Evolutionary conservation across 2,797 vertebrate species (phyloP).

Genomic region (Myotis pilosus): DNA sequence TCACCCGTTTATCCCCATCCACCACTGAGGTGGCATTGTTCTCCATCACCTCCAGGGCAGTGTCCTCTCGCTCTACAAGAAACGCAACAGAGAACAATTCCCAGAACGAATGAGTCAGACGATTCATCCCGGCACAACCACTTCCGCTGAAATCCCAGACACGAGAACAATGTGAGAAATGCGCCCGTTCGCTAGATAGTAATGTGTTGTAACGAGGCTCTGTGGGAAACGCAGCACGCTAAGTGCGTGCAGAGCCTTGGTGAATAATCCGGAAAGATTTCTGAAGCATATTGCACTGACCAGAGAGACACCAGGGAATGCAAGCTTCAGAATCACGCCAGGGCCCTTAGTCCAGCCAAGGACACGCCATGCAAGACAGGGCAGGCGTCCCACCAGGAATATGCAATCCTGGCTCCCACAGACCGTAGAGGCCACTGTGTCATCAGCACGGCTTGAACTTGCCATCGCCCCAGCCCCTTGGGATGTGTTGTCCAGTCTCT

Average conservation of each 20-base stretch:
- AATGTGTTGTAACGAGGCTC: not conserved
- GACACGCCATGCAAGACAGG: not conserved
- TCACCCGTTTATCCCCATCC: slow-evolving; percentile 97
- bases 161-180: not conserved
- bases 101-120: not conserved
- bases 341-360: not conserved
- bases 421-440: not conserved
- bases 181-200: not conserved
- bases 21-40: slow-evolving; percentile 90
- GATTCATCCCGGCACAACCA: not conserved
- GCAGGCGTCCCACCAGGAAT: not conserved
- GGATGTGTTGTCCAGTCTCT: not conserved
- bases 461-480: not conserved
- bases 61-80: slow-evolving; percentile 90
- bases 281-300: not conserved
- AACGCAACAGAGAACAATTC: slow-evolving; percentile 57
- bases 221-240: not conserved
- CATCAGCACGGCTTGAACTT: not conserved
- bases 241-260: not conserved
- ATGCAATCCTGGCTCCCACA: not conserved
- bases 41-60: slow-evolving; percentile 86
- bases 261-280: not conserved
- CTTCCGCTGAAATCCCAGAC: slow-evolving; percentile 1
- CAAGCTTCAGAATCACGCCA: not conserved
- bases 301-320: not conserved